Percentiles rank a stretch among this genome's conserved stretches.
phyloP scores from a whole-genome alignment of 2,888 invertebrate genomes.

The Idaea dimidiata region DNA sequence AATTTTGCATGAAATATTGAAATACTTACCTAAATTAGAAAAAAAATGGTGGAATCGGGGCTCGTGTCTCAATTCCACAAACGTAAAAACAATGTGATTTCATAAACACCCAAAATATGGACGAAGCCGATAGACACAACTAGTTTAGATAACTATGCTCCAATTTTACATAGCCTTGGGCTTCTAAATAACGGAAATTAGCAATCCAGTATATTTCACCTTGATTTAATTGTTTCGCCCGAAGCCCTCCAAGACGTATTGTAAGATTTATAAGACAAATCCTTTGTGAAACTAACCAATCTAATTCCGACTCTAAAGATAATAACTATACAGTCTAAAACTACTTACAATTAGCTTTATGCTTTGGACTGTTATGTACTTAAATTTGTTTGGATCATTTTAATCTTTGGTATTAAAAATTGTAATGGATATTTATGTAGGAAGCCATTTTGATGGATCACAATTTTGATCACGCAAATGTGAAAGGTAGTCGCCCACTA shows the following conservation, averaged over 20 bases:
- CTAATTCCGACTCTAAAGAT: not conserved
- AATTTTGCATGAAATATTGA: no score
- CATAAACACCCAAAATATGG: not conserved
- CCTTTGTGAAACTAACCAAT: not conserved
- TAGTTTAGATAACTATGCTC: not conserved
- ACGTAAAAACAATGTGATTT: no score
- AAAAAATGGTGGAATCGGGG: no score
- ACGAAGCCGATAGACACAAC: not conserved
- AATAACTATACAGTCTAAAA: not conserved
- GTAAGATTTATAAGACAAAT: not conserved
- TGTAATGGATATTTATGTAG: not conserved
- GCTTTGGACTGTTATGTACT: not conserved
- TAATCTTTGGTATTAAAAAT: not conserved
- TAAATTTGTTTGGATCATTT: not conserved
- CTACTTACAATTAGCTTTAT: not conserved
- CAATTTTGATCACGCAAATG: not conserved
- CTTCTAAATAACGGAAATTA: not conserved
- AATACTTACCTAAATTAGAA: no score
- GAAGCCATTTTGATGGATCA: not conserved
- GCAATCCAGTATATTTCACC: not conserved
- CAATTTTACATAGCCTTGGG: not conserved
- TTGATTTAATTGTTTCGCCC: not conserved
- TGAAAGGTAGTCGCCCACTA: not conserved
- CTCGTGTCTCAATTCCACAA: no score
- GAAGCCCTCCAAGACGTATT: not conserved